These are phyloP conservation scores for Amblyjoppa proteus DNA, from an alignment of 2,888 invertebrate genomes.

Conservation along the genomic window DNA sequence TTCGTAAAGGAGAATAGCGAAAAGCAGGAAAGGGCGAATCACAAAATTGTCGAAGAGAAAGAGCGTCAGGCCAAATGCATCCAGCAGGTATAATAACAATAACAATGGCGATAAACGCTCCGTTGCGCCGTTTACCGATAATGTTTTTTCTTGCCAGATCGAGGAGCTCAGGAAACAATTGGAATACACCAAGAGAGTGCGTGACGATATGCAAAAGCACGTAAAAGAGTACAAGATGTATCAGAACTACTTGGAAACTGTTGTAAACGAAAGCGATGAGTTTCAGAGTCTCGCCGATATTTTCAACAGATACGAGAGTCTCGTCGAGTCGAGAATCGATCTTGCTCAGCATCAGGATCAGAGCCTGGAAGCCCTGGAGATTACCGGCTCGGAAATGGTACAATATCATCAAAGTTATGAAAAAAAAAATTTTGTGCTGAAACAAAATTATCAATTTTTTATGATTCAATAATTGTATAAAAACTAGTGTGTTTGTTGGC, in stretches of 20 bases:
- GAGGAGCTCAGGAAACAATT: constrained; percentile 86
- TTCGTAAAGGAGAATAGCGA: constrained; percentile 89
- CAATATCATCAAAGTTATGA: background rate
- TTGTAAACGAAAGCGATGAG: constrained; percentile 86
- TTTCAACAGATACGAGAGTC: constrained; percentile 88
- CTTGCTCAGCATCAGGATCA: constrained; percentile 87
- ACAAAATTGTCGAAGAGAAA: constrained; percentile 87
- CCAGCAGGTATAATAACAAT: constrained; percentile 81
- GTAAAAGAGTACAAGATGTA: constrained; percentile 87
- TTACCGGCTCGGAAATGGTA: constrained; percentile 87
- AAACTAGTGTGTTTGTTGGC: too few relatives aligned
- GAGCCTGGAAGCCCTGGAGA: constrained; percentile 87
- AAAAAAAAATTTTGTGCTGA: background rate
- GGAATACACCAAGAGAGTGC: constrained; percentile 85
- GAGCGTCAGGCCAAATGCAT: constrained; percentile 85
- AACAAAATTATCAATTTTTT: background rate
- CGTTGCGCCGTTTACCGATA: background rate
- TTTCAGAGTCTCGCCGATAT: constrained; percentile 88
- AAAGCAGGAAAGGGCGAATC: constrained; percentile 88
- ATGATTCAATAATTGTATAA: too few relatives aligned
- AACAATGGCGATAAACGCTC: background rate
- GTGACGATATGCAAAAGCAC: constrained; percentile 87
- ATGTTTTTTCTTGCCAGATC: constrained; percentile 78
- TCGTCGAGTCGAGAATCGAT: constrained; percentile 87
- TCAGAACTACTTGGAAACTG: constrained; percentile 87